Conservation (phyloP, 2,113 vertebrate species). For the Channa maculata region DNA sequence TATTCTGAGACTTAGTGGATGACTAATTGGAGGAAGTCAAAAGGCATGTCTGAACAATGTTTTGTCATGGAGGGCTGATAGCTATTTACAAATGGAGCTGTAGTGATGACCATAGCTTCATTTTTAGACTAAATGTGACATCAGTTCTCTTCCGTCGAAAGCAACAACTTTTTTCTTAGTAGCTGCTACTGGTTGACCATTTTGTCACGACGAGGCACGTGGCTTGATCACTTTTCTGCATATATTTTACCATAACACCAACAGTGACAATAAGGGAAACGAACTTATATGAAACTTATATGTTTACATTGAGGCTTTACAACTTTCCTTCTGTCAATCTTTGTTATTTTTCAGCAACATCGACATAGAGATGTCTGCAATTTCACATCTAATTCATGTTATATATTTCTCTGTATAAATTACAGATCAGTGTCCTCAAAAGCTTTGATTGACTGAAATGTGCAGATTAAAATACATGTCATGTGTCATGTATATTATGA, state of each 20-base stretch:
- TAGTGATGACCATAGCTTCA: constrained; percentile 20
- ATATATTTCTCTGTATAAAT: too few species aligned
- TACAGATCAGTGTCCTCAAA: too few species aligned
- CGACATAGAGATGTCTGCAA: too few species aligned
- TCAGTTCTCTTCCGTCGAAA: constrained; percentile 60
- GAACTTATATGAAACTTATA: neutral
- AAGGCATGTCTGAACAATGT: constrained; percentile 4
- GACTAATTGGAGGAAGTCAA: constrained; percentile 52
- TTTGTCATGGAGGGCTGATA: constrained; percentile 25
- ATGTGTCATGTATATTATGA: too few species aligned
- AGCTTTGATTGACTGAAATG: too few species aligned
- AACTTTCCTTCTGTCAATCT: too few species aligned
- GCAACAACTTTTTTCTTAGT: constrained; percentile 48
- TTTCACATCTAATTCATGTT: too few species aligned
- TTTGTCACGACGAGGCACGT: constrained; percentile 42
- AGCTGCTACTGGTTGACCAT: constrained; percentile 8
- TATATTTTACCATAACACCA: neutral
- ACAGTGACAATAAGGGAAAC: neutral
- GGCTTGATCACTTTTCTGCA: neutral
- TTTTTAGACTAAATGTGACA: constrained; percentile 53
- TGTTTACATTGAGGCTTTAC: too few species aligned
- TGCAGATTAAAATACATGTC: too few species aligned
- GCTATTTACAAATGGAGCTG: constrained; percentile 7
- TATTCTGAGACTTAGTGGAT: neutral
- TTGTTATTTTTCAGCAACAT: too few species aligned